phyloP scores from a whole-genome alignment of 1,140 invertebrate genomes.

The Gonioctena quinquepunctata region DNA sequence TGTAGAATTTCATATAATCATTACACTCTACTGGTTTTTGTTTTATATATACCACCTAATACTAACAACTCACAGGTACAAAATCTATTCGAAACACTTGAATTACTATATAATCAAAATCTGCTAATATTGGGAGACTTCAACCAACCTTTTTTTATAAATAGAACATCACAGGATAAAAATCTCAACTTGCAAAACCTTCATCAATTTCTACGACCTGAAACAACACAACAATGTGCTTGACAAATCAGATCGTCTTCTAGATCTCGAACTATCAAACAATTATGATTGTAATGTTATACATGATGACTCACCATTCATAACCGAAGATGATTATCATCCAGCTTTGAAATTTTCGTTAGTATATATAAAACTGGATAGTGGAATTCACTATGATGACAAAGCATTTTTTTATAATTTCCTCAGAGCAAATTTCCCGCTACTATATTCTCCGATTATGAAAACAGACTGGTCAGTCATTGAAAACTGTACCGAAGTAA shows the following conservation, averaged over 20 bases:
- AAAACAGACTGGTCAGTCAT: neutral
- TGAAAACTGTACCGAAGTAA: neutral
- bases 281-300: neutral
- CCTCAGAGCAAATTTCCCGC: neutral
- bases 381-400: neutral
- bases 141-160: neutral
- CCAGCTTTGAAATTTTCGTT: neutral
- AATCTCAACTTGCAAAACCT: neutral
- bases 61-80: neutral
- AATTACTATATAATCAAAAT: neutral
- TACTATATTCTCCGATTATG: neutral
- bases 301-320: neutral
- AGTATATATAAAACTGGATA: neutral
- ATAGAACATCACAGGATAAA: neutral
- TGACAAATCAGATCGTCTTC: neutral
- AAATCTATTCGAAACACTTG: neutral
- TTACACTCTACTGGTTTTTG: neutral
- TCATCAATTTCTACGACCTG: neutral
- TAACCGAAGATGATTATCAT: neutral
- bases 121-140: neutral
- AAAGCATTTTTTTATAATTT: conserved; percentile 2
- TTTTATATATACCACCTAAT: conserved; percentile 1
- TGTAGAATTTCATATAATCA: neutral
- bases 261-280: neutral
- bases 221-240: conserved; percentile 3